phyloP scores from a whole-genome alignment of 1,140 invertebrate species.

The Phocides pigmalion region DNA sequence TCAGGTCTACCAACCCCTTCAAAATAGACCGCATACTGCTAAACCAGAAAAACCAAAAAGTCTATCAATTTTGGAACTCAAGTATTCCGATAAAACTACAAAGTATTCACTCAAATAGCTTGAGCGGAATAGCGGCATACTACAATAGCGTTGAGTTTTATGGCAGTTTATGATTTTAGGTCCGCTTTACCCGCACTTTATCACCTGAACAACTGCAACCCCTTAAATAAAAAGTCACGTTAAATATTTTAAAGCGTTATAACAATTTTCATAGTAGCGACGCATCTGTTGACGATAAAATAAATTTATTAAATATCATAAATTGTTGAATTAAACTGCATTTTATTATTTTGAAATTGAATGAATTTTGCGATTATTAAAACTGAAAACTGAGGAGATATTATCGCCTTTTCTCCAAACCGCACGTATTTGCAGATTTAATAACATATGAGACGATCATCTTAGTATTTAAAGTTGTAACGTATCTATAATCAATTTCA shows the following conservation, averaged over 20 bases:
- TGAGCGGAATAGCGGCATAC: constrained; percentile 23
- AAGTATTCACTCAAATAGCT: constrained; percentile 15
- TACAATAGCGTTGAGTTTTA: constrained; percentile 51
- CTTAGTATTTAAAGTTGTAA: too few species aligned
- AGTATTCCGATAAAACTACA: neutral
- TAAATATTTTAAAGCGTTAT: constrained; percentile 42
- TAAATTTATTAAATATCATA: neutral
- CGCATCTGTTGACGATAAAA: constrained; percentile 9
- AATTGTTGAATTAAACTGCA: neutral
- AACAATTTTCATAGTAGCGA: constrained; percentile 28
- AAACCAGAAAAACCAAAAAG: too few species aligned
- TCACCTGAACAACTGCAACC: constrained; percentile 47
- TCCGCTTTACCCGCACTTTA: constrained; percentile 50
- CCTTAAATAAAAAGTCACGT: constrained; percentile 48
- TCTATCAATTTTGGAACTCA: too few species aligned
- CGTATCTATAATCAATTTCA: too few species aligned
- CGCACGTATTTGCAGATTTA: too few species aligned
- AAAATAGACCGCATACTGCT: too few species aligned
- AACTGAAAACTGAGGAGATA: too few species aligned
- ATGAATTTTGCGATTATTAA: too few species aligned
- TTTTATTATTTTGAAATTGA: too few species aligned
- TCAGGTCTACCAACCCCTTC: too few species aligned
- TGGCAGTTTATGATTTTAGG: constrained; percentile 54
- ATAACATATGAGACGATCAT: too few species aligned
- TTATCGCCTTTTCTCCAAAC: too few species aligned